Base-by-base conservation (phyloP, 2,797 vertebrate genomes). In the Dendrocincla tyrannina region DNA sequence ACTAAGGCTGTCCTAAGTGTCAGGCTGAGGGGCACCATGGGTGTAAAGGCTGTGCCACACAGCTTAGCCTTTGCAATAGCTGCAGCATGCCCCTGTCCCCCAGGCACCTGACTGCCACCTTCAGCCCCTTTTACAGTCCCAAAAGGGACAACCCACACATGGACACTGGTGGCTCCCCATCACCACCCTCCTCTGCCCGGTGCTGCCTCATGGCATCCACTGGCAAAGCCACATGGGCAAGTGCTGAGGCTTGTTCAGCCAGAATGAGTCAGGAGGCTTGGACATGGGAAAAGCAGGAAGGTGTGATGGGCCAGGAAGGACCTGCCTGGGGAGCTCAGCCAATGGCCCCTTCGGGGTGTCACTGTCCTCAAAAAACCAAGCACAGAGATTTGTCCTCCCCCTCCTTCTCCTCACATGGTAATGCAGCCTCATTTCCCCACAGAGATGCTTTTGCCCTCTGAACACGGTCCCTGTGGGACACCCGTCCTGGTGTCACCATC, bases 151-250 rank as follows among this genome's bases (percentile, higher is more conserved):
- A 49, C 28, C 42, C 3, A 1, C 58, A 14, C 33, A 6, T 1
- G 1, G 35, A 50, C 77, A 20, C 32, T 13, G 44, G 11, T 27
- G 63, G 56, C 59, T 58, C 72, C 62, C 47, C 32, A 2, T 3
- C 84, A 9, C 3, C 58, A 35, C 42, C 52, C 42, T 56, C 75
- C 75, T 12, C 23, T 13, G 37, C 47, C 66, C 3, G 3, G 19
- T 5, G 64, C 46, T 39, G n/a, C 60, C 68, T 44, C 0, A 0
- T 2, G 20, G 73, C 50, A 44, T 27, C 52, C 1, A 0, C 82
- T 32, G 58, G 70, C 33, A 35, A 56, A 82, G 75, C 50, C 33
- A 32, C 0, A 0, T 5, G 8, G 68, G 41, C 63, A 39, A 49
- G 23, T 0, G 25, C 47, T 44, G 49, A 60, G 60, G 22, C 27